phyloP scores from a whole-genome alignment of 2,888 invertebrate species.

The Nasonovia ribisnigri region DNA sequence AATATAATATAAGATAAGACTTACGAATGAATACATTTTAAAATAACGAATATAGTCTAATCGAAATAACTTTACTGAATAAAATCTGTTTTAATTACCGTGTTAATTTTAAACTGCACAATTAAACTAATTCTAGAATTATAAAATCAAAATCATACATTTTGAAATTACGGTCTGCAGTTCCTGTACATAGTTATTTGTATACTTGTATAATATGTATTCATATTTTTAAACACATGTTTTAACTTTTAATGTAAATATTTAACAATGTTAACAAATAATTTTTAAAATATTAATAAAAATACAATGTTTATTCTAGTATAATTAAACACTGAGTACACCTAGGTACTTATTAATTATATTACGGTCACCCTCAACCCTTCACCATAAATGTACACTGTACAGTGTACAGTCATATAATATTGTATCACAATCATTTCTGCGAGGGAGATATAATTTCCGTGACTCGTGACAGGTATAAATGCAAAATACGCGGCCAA shows the following conservation, averaged over 20 bases:
- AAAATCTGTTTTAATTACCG: neutral
- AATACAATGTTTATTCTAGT: neutral
- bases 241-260: neutral
- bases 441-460: conserved; percentile 44
- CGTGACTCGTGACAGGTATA: conserved; percentile 44
- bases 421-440: conserved; percentile 27
- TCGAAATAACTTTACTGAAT: neutral
- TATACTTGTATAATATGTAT: neutral
- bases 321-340: conserved; percentile 31
- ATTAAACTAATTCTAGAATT: neutral
- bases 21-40: neutral
- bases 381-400: neutral
- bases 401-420: neutral
- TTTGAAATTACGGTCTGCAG: neutral
- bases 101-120: neutral
- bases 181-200: neutral
- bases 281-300: conserved; percentile 1
- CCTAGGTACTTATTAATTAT: conserved; percentile 25
- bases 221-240: neutral
- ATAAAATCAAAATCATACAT: neutral
- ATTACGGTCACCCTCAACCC: neutral
- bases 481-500: conserved; percentile 51
- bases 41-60: neutral
- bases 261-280: neutral
- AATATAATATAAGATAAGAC: neutral